phyloP scores from a whole-genome alignment of 2,797 vertebrate genomes.

The Malurus splendens region DNA sequence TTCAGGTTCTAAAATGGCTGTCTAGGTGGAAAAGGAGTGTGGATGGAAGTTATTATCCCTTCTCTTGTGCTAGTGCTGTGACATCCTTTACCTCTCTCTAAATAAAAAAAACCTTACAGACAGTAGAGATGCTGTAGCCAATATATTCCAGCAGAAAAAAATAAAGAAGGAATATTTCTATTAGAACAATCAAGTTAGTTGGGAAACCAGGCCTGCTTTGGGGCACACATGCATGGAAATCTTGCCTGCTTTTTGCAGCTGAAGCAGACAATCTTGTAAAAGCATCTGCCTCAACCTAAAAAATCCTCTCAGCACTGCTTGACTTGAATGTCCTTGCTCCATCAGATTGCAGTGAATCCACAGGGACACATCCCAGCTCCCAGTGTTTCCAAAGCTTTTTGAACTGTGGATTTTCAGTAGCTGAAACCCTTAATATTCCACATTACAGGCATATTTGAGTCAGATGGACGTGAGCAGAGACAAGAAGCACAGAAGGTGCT shows the following conservation, averaged over 20 bases:
- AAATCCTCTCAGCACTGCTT: neutral
- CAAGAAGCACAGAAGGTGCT: neutral
- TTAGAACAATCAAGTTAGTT: neutral
- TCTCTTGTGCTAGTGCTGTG: rapidly evolving
- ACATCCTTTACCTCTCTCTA: neutral
- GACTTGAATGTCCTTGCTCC: neutral
- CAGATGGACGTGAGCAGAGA: neutral
- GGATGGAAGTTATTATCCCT: neutral
- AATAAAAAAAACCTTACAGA: neutral
- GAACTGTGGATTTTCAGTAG: neutral
- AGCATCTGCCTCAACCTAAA: neutral
- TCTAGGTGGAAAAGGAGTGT: neutral
- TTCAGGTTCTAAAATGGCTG: neutral
- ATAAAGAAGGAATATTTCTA: neutral
- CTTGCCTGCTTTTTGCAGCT: neutral
- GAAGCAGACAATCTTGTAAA: neutral
- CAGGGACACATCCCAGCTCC: neutral
- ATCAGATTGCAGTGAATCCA: neutral
- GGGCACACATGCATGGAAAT: rapidly evolving
- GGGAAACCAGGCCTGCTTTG: neutral
- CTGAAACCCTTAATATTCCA: neutral
- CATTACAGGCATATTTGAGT: neutral
- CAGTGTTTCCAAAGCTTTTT: neutral
- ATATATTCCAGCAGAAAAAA: neutral
- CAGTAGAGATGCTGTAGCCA: neutral